phyloP scores from a whole-genome alignment of 2,888 invertebrate species.

The Cremastinae sp. region DNA sequence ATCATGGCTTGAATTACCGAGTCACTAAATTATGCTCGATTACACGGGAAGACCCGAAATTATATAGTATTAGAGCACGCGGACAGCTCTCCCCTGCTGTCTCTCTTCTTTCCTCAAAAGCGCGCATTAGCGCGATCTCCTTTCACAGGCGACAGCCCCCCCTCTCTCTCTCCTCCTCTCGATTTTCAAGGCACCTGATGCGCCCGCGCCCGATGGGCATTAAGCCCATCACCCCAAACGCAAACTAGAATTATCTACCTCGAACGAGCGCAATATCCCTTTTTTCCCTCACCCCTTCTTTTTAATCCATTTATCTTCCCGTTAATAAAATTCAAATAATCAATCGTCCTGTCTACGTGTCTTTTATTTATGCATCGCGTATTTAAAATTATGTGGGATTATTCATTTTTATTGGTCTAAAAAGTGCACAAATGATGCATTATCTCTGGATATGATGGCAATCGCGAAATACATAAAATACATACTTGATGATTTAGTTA shows the following conservation, averaged over 20 bases:
- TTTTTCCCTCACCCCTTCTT: too few relatives aligned
- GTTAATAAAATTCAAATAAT: too few relatives aligned
- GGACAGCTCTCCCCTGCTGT: neutral
- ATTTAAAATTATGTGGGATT: too few relatives aligned
- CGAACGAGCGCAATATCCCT: too few relatives aligned
- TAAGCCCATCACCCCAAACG: conserved; percentile 21
- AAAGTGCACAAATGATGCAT: too few relatives aligned
- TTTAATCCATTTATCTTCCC: too few relatives aligned
- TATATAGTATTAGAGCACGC: conserved; percentile 40
- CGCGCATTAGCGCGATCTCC: conserved; percentile 54
- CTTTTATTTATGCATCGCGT: too few relatives aligned
- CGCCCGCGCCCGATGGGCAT: conserved; percentile 49
- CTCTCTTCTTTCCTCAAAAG: conserved; percentile 33
- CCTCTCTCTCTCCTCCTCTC: conserved; percentile 33
- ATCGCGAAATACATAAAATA: too few relatives aligned
- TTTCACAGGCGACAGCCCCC: conserved; percentile 35
- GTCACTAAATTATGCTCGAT: conserved; percentile 56
- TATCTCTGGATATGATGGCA: too few relatives aligned
- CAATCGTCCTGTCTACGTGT: too few relatives aligned
- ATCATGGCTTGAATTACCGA: conserved; percentile 55
- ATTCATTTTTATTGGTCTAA: too few relatives aligned
- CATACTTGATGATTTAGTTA: too few relatives aligned
- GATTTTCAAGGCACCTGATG: conserved; percentile 54
- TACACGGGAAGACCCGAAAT: conserved; percentile 47
- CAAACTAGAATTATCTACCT: conserved; percentile 1